Evolutionary conservation across 2,797 vertebrate species (phyloP).

Genomic region (Myiotriccus ornatus): DNA sequence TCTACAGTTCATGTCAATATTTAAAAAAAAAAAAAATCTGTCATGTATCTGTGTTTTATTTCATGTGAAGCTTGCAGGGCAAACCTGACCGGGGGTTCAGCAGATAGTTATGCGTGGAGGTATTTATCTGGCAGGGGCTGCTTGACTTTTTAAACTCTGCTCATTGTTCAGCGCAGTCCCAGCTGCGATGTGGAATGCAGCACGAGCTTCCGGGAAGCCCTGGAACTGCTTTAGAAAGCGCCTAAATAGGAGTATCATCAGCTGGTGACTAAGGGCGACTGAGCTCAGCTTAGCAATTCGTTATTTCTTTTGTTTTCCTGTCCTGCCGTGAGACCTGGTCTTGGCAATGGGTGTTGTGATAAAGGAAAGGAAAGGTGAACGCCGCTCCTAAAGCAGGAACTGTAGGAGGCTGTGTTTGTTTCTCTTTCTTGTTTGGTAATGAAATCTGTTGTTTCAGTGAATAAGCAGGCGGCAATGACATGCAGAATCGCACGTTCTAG

Average conservation of each 20-base stretch:
- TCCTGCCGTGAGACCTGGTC: constrained; percentile 32
- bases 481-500: constrained; percentile 75
- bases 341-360: constrained; percentile 51
- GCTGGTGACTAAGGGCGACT: constrained; percentile 66
- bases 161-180: constrained; percentile 75
- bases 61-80: background rate
- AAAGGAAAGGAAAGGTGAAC: constrained; percentile 74
- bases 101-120: constrained; percentile 68
- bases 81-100: constrained; percentile 70
- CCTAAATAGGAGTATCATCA: constrained; percentile 67
- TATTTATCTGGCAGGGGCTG: constrained; percentile 72
- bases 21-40: too few relatives aligned
- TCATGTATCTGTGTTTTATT: background rate
- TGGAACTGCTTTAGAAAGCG: constrained; percentile 72
- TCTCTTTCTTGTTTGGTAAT: constrained; percentile 74
- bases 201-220: constrained; percentile 81
- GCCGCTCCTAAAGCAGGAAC: constrained; percentile 68
- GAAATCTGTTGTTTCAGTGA: constrained; percentile 69
- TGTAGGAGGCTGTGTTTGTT: constrained; percentile 75
- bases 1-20: background rate
- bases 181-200: constrained; percentile 83
- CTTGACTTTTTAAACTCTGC: constrained; percentile 76
- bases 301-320: constrained; percentile 61
- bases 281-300: constrained; percentile 59
- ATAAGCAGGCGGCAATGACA: constrained; percentile 69